Conservation (phyloP, 2,797 vertebrate genomes). For the Adelosebastes latens region DNA sequence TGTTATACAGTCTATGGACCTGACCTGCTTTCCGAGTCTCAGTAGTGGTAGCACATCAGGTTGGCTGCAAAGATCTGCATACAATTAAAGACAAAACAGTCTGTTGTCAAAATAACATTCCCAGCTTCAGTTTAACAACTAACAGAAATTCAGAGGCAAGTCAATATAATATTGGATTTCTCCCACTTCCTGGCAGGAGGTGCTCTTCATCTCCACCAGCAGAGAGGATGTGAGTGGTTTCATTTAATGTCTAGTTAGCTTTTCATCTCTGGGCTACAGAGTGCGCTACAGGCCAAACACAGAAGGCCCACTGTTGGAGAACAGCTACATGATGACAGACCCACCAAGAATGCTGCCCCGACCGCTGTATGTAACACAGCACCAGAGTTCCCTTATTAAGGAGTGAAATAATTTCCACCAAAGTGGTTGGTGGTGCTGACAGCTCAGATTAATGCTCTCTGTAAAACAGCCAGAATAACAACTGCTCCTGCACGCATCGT, state of each 20-base stretch:
- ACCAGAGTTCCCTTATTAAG: constrained; percentile 82
- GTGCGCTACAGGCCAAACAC: constrained; percentile 61
- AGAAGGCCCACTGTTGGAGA: constrained; percentile 74
- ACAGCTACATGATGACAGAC: constrained; percentile 78
- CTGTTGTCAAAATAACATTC: constrained; percentile 36
- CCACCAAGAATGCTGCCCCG: constrained; percentile 80
- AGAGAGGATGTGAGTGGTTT: constrained; percentile 61
- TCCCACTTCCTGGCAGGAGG: constrained; percentile 49
- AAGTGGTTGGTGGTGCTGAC: constrained; percentile 75
- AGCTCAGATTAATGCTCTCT: constrained; percentile 80
- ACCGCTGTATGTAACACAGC: constrained; percentile 79
- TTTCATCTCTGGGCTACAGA: constrained; percentile 70
- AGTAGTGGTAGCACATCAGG: not conserved
- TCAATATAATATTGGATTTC: constrained; percentile 59
- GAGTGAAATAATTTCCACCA: constrained; percentile 83
- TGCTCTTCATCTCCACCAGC: constrained; percentile 24
- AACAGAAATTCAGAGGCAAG: constrained; percentile 26
- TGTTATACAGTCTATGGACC: no score
- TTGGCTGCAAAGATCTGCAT: not conserved
- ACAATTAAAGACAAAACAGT: not conserved
- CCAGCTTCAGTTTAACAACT: constrained; percentile 26
- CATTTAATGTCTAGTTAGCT: constrained; percentile 69
- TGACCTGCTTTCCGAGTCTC: not conserved
- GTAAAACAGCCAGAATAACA: constrained; percentile 77
- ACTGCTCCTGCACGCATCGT: constrained; percentile 82